phyloP scores from a whole-genome alignment of 1,140 invertebrate species.

The Bombus waltoni region DNA sequence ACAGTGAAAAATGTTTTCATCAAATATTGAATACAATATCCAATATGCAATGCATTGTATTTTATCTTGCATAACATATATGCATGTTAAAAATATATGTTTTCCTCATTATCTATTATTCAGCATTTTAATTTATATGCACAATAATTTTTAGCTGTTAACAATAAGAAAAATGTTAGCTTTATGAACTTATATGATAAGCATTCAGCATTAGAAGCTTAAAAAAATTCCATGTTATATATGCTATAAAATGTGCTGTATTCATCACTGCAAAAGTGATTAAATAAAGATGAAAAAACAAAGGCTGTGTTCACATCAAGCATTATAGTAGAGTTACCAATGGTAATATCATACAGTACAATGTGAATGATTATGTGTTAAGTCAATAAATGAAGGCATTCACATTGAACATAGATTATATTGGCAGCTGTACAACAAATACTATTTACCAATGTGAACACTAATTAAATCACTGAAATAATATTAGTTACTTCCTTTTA shows the following conservation, averaged over 20 bases:
- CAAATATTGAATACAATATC: neutral
- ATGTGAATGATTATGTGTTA: slow-evolving; percentile 4
- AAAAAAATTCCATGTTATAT: slow-evolving; percentile 35
- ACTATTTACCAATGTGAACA: slow-evolving; percentile 12
- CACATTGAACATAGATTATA: slow-evolving; percentile 16
- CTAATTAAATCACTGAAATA: slow-evolving; percentile 10
- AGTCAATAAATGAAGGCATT: slow-evolving; percentile 40
- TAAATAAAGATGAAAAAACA: slow-evolving; percentile 32
- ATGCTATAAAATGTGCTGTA: slow-evolving; percentile 41
- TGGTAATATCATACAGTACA: neutral
- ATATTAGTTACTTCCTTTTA: slow-evolving; percentile 30
- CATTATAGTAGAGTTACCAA: slow-evolving; percentile 21
- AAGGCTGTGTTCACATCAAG: neutral
- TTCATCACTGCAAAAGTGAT: slow-evolving; percentile 28
- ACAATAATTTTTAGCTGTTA: slow-evolving; percentile 42
- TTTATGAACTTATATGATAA: slow-evolving; percentile 28
- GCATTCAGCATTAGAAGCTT: slow-evolving; percentile 45
- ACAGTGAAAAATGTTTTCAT: neutral
- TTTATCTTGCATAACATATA: slow-evolving; percentile 11
- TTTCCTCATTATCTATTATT: slow-evolving; percentile 11
- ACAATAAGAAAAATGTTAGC: slow-evolving; percentile 38
- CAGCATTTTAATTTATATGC: neutral
- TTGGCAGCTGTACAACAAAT: slow-evolving; percentile 28
- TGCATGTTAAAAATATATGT: slow-evolving; percentile 6
- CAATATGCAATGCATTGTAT: neutral